phyloP scores from a whole-genome alignment of 92 coral and sea anemone genomes.

The Micromussa lordhowensis region DNA sequence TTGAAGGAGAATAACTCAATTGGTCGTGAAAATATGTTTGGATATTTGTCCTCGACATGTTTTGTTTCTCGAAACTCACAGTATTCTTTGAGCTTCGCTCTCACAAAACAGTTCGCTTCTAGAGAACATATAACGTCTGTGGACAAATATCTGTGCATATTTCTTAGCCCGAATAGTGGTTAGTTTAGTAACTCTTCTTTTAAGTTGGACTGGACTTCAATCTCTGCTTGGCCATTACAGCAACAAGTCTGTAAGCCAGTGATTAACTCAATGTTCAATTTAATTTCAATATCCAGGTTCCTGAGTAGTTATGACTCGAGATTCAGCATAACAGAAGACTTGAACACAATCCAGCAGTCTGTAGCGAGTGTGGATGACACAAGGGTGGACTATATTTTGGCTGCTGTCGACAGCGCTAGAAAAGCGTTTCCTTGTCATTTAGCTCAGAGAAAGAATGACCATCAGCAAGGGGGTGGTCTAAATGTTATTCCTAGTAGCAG shows the following conservation, averaged over 20 bases:
- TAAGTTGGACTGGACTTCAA: background rate
- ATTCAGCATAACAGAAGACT: constrained; percentile 78
- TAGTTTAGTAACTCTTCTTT: no score
- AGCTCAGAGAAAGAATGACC: background rate
- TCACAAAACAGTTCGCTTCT: no score
- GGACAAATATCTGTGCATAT: no score
- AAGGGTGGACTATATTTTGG: constrained; percentile 79
- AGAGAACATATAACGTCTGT: no score
- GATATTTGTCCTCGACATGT: no score
- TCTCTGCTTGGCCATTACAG: background rate
- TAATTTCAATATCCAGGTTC: constrained; percentile 56
- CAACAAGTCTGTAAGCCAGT: background rate
- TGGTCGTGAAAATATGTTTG: no score
- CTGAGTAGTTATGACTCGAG: constrained; percentile 81
- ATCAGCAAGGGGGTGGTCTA: background rate
- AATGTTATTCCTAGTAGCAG: background rate
- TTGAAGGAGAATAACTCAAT: no score
- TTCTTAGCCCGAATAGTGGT: no score
- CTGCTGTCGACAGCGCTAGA: constrained; percentile 84
- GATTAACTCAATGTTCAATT: background rate
- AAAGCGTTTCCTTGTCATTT: constrained; percentile 61
- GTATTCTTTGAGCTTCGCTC: no score
- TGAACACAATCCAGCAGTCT: constrained; percentile 73
- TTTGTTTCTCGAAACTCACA: no score
- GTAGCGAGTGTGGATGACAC: constrained; percentile 81